Conservation (phyloP, 2,113 vertebrate species). For the Cavia porcellus region DNA sequence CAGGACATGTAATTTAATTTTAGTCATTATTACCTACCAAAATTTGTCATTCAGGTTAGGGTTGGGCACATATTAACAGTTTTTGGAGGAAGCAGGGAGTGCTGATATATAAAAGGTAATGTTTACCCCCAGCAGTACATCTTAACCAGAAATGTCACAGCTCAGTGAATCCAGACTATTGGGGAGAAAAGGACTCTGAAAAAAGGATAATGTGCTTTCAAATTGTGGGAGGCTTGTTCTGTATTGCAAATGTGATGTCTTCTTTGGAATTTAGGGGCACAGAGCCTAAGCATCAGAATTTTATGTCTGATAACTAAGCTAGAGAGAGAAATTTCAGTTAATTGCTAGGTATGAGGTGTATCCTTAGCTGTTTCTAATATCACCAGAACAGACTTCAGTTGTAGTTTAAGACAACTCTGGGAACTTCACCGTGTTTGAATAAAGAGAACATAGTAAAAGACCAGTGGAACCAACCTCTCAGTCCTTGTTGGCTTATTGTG, state of each 20-base stretch:
- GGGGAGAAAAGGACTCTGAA: not conserved
- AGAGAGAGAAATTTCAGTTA: conserved; percentile 53
- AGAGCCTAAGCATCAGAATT: conserved; percentile 13
- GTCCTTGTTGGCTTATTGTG: not conserved
- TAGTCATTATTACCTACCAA: not conserved
- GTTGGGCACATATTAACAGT: not conserved
- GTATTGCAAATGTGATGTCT: not conserved
- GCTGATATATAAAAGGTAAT: not conserved
- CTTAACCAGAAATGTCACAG: not conserved
- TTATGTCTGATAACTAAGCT: conserved; percentile 45
- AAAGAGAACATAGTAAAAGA: not conserved
- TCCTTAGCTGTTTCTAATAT: conserved; percentile 57
- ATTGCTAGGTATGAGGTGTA: conserved; percentile 34
- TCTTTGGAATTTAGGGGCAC: conserved; percentile 33
- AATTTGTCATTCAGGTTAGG: not conserved
- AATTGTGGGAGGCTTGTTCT: not conserved
- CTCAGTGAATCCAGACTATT: not conserved
- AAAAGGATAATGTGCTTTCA: not conserved
- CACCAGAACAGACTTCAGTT: conserved; percentile 54
- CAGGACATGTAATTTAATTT: conserved; percentile 31
- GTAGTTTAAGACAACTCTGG: conserved; percentile 55
- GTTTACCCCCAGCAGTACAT: not conserved
- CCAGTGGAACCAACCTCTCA: not conserved
- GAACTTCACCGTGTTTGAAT: not conserved
- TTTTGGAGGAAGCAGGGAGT: not conserved